Evolutionary conservation across 2,797 vertebrate species (phyloP), one percentile per base, ranked within the genome.

Genomic region (Sebastiscus albofasciatus): DNA sequence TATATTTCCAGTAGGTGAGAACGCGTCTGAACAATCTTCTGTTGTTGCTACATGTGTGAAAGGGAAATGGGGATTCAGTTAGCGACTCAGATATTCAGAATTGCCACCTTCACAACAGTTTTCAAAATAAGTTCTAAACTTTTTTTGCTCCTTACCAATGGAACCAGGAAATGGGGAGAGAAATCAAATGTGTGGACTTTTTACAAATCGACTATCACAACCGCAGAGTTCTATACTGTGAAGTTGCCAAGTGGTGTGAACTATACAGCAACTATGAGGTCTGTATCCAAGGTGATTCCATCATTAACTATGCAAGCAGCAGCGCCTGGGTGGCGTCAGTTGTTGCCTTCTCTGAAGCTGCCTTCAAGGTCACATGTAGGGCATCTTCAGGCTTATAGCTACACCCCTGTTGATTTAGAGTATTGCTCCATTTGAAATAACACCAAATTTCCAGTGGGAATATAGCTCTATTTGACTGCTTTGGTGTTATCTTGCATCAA

Each of bases 401-500:
- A 9, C 11, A 12, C 34, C 29, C 3, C 31, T 36, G 20, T 36
- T 75, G 29, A 49, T 26, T 61, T 39, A 6, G 9, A 12, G 29
- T 55, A 60, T 59, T 67, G 12, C 46, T 81, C 10, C 11, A 49
- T 67, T 69, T 73, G 36, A 66, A 79, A 49, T 67, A 16, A 79
- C 56, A 49, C 2, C 58, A 65, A 31, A 16, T 70, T 73, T 68
- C 20, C 46, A 71, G 8, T 6, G 14, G 64, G 67, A 67, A 68
- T 70, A 5, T 29, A 33, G 5, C 39, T 77, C 6, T 22, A 13
- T 31, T 54, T 67, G 39, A 69, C 61, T 62, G 27, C 5, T 77
- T 70, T 46, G 8, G 52, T 66, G 54, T 78, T 75, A 80, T 81
- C 72, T 84, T 65, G 36, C 65, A 78, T 88, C 80, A 83, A 83